Conservation (phyloP, 2,797 vertebrate species). For the Sarcoramphus papa region DNA sequence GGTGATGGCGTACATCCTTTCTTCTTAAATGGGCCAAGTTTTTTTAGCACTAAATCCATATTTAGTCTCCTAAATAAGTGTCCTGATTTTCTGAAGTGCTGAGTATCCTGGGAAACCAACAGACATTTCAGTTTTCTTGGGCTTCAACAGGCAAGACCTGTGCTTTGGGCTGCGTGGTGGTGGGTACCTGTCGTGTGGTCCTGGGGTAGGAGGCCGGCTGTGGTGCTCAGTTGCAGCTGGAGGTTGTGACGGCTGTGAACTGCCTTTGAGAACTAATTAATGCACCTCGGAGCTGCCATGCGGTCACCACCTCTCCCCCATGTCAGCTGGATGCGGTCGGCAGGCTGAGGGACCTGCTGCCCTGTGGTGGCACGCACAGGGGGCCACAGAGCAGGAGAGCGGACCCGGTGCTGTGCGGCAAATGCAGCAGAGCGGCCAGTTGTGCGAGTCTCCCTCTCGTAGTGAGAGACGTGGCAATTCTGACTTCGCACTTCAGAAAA, state of each 20-base stretch:
- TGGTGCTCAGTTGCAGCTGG: background rate
- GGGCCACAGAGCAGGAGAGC: background rate
- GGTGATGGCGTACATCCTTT: constrained; percentile 48
- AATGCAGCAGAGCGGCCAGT: rapidly evolving
- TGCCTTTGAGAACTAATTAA: background rate
- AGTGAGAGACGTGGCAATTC: background rate
- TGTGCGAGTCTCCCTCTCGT: background rate
- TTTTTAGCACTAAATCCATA: constrained; percentile 57
- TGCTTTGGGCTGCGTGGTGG: background rate
- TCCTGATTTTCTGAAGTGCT: constrained; percentile 49
- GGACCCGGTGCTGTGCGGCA: rapidly evolving
- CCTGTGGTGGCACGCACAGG: rapidly evolving
- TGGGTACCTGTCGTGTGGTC: background rate
- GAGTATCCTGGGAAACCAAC: constrained; percentile 37
- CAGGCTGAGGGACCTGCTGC: background rate
- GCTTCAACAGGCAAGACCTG: background rate
- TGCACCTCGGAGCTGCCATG: rapidly evolving
- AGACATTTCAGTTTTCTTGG: background rate
- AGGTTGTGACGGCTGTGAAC: background rate
- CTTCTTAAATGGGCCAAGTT: constrained; percentile 58
- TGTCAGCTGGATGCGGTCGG: background rate
- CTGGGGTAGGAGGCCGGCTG: background rate
- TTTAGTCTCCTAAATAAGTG: constrained; percentile 60
- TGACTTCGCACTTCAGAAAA: constrained; percentile 14
- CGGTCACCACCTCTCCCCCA: background rate